Base-by-base conservation (phyloP, 2,888 invertebrate species). In the Eupithecia tripunctaria region DNA sequence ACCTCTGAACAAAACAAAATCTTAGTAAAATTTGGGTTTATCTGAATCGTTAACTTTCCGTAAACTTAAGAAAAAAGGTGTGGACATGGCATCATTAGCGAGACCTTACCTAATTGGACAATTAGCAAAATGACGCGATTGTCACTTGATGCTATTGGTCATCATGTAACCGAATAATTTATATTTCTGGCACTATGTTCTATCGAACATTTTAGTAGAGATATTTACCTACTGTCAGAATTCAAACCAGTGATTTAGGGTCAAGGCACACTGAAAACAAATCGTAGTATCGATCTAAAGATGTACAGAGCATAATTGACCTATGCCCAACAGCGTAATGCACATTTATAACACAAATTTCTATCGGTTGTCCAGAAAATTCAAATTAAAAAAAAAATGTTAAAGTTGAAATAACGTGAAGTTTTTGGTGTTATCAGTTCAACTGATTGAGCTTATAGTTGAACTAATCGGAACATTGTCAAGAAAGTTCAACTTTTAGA, bases 61-160 rank as follows among this genome's bases (percentile, higher is more conserved):
- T 62, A 62, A 62, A 62, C 36, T 0, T 32, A 32, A 8, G 32
- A 32, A n/a, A 36, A 62, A 62, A 62, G 62, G 62, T 10, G 62
- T n/a, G 62, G 62, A 62, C 18, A 62, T 62, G 29, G 36, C 47
- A 18, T 66, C 66, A 66, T n/a, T 41, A 66, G 43, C 27, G 41
- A 43, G 15, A 25, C n/a, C 14, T 66, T 47, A 47, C n/a, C 27
- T 65, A 47, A 65, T 66, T 66, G 66, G 47, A 27, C 29, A 66
- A 66, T 66, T 66, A 66, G 29, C 47, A 27, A 29, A 66, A 66
- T 66, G 65, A 66, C 66, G 41, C 25, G 47, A 62, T 32, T 12
- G 36, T 36, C 29, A 62, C n/a, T 32, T 62, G 62, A 62, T n/a
- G 36, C 32, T 36, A n/a, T 62, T n/a, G 27, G 60, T n/a, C 32